Evolutionary conservation across 2,113 vertebrate genomes (phyloP), one percentile per base, ranked within the genome.

Genomic region (Cichladusa arquata): DNA sequence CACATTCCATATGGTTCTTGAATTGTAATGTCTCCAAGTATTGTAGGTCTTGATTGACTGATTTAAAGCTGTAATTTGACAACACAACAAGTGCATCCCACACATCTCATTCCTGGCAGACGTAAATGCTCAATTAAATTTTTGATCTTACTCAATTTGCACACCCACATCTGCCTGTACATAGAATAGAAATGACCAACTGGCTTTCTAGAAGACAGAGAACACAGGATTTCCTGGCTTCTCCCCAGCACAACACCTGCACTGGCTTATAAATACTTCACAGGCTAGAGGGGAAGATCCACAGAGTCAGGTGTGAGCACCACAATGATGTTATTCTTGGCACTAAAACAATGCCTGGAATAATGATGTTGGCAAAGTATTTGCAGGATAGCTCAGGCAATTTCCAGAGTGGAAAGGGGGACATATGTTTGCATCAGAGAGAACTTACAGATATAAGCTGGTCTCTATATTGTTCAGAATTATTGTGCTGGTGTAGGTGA

Each of bases 391-490:
- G 8, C 7, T 31, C 31, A 36, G 20, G 9, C 12, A 50, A 17
- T 33, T 76, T 53, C 15, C 26, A 12, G 16, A 88, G 56, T 33
- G 18, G 20, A 47, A 79, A 76, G 66, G 2, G 4, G 25, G 12
- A 8, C 4, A 1, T n/a, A 22, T 5, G 3, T 31, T 65, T 84
- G 31, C 4, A 15, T 44, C 29, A 88, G 44, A 40, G 60, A 58
- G 23, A 47, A 5, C 3, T 56, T 56, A 23, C 0, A 0, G 14
- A 33, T 4, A 25, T 9, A 42, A 36, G 1, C 2, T 28, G 4
- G 14, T 56, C 28, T 11, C 8, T 28, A 28, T 44, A 76, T 58
- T 79, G 12, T 11, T 56, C 31, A 36, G 28, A 61, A 60, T 40
- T 36, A 40, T 4, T 61, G 51, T 34, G 7, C 11, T 53, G 7